Conservation (phyloP, 2,113 vertebrate genomes). For the Tachuris rubrigastra region DNA sequence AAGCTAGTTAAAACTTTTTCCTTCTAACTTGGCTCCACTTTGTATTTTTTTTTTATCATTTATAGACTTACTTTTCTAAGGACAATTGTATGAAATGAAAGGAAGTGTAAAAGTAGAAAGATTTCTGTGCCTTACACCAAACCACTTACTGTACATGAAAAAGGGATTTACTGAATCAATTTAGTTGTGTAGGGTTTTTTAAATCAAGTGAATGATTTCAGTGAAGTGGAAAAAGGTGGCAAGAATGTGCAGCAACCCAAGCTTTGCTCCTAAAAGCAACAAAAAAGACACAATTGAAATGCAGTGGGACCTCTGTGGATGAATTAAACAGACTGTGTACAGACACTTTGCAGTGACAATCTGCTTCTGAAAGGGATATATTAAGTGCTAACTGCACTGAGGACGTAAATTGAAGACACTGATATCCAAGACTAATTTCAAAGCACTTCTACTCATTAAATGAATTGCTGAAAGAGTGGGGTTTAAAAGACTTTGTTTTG, state of each 20-base stretch:
- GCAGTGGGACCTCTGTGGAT: slow-evolving; percentile 57
- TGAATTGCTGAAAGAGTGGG: slow-evolving; percentile 56
- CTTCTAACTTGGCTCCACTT: slow-evolving; percentile 54
- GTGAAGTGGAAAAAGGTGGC: slow-evolving; percentile 60
- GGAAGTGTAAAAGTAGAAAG: slow-evolving; percentile 66
- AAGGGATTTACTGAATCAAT: slow-evolving; percentile 69
- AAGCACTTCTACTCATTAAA: slow-evolving; percentile 61
- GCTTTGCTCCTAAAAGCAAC: slow-evolving; percentile 59
- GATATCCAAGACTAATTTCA: slow-evolving; percentile 71
- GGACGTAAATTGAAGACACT: slow-evolving; percentile 58
- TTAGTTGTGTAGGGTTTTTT: slow-evolving; percentile 68
- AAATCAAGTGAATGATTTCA: slow-evolving; percentile 68
- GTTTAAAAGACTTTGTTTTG: slow-evolving; percentile 66
- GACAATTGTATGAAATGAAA: slow-evolving; percentile 71
- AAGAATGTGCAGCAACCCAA: slow-evolving; percentile 57
- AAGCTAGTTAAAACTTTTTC: slow-evolving; percentile 63
- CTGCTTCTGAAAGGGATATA: slow-evolving; percentile 66
- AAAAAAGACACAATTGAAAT: slow-evolving; percentile 68
- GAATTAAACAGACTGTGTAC: slow-evolving; percentile 61
- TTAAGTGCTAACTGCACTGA: slow-evolving; percentile 57
- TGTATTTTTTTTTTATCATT: slow-evolving; percentile 53
- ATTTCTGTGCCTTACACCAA: slow-evolving; percentile 64
- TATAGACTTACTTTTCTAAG: slow-evolving; percentile 61
- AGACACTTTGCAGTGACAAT: slow-evolving; percentile 58
- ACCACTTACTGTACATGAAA: slow-evolving; percentile 70